Evolutionary conservation across 2,797 vertebrate species (phyloP).

Genomic region (Trachurus trachurus): DNA sequence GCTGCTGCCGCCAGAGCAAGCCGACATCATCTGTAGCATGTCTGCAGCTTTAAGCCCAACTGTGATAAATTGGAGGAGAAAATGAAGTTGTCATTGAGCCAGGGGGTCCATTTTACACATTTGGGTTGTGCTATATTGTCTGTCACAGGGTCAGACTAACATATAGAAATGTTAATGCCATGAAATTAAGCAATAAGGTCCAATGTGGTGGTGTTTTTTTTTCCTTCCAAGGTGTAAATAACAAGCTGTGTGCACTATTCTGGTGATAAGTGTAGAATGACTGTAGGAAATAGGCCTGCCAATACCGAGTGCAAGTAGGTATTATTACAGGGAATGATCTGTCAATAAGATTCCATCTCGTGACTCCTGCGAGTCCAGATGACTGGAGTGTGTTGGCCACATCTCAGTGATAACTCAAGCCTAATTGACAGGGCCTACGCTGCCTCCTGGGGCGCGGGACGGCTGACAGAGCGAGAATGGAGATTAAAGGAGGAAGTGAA

Average conservation of each 20-base stretch:
- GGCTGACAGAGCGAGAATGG: slow-evolving; percentile 52
- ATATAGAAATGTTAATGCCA: slow-evolving; percentile 43
- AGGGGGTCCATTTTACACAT: slow-evolving; percentile 54
- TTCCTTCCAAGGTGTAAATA: slow-evolving; percentile 46
- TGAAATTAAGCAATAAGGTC: slow-evolving; percentile 31
- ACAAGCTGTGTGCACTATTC: slow-evolving; percentile 24
- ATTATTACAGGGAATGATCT: slow-evolving; percentile 68
- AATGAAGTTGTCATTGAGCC: slow-evolving; percentile 65
- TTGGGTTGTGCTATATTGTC: slow-evolving; percentile 50
- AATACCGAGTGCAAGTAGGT: slow-evolving; percentile 54
- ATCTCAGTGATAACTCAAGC: slow-evolving; percentile 62
- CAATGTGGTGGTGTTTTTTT: not conserved
- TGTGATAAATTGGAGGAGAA: slow-evolving; percentile 69
- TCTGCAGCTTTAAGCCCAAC: slow-evolving; percentile 63
- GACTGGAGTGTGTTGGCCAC: slow-evolving; percentile 54
- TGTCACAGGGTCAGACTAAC: slow-evolving; percentile 45
- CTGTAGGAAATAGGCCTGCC: slow-evolving; percentile 53
- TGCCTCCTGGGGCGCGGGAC: slow-evolving; percentile 49
- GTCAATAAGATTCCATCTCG: slow-evolving; percentile 64
- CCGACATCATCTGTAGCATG: slow-evolving; percentile 47
- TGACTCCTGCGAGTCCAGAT: slow-evolving; percentile 54
- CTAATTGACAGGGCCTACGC: slow-evolving; percentile 64
- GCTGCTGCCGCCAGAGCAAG: slow-evolving; percentile 49
- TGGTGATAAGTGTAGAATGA: slow-evolving; percentile 32
- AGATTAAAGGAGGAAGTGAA: slow-evolving; percentile 51